Percentiles rank a stretch among this genome's conserved stretches.
Evolutionary conservation across 1,140 invertebrate genomes (phyloP).

Genomic region (Mycetomoellerius zeteki): DNA sequence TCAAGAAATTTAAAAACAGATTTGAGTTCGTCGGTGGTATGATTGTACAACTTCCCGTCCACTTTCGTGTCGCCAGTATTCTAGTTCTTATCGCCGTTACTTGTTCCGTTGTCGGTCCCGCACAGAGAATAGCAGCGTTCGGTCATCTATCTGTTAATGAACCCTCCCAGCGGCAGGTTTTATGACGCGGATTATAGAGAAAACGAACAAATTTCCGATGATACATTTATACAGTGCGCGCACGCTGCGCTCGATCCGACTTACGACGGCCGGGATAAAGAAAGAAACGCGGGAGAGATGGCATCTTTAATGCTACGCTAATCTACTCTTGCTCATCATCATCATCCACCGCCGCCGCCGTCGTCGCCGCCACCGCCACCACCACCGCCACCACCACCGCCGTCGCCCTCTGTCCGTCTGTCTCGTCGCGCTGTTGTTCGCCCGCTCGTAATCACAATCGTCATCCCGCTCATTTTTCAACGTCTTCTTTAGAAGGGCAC

Average conservation of each 20-base stretch:
- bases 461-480: conserved; percentile 84
- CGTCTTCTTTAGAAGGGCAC: conserved; percentile 80
- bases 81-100: conserved; percentile 47
- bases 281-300: conserved; percentile 67
- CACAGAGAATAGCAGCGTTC: conserved; percentile 11
- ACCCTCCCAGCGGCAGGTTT: conserved; percentile 23
- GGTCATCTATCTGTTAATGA: conserved; percentile 50
- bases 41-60: neutral
- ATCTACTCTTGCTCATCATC: conserved; percentile 76
- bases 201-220: conserved; percentile 67
- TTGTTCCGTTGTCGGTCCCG: conserved; percentile 14
- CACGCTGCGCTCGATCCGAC: conserved; percentile 58
- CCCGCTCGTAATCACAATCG: conserved; percentile 81
- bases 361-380: no score
- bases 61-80: neutral
- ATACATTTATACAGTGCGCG: conserved; percentile 68
- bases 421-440: conserved; percentile 71
- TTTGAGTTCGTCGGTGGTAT: neutral
- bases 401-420: conserved; percentile 32
- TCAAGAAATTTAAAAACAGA: neutral
- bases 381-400: conserved; percentile 4
- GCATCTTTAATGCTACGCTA: conserved; percentile 76
- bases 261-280: conserved; percentile 65
- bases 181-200: conserved; percentile 51
- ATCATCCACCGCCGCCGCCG: conserved; percentile 65